These are phyloP conservation scores for Nanorana parkeri DNA, from an alignment of 2,113 vertebrate genomes.

Conservation along the genomic window DNA sequence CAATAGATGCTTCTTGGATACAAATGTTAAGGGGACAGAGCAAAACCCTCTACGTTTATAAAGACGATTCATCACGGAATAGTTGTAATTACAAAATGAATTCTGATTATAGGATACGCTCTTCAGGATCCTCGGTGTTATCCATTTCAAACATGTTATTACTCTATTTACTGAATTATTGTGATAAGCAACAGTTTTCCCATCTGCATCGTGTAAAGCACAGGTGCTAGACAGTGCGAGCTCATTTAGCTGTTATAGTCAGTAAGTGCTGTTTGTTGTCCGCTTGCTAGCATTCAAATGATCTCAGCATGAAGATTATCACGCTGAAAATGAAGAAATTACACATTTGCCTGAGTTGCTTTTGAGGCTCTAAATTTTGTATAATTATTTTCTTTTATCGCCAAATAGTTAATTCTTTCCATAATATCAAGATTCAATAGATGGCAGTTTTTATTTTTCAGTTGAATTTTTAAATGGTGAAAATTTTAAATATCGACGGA, in stretches of 20 bases:
- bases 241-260: conserved; percentile 36
- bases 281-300: conserved; percentile 25
- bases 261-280: conserved; percentile 16
- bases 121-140: conserved; percentile 12
- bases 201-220: conserved; percentile 50
- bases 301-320: conserved; percentile 19
- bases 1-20: conserved; percentile 10
- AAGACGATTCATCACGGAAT: conserved; percentile 2
- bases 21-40: neutral
- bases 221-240: conserved; percentile 20
- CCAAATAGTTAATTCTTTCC: neutral
- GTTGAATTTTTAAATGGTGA: neutral
- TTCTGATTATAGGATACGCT: conserved; percentile 34
- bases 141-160: conserved; percentile 33
- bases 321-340: conserved; percentile 29
- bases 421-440: neutral
- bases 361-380: neutral
- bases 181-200: conserved; percentile 41
- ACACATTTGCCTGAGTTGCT: neutral
- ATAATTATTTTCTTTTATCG: neutral
- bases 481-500: neutral
- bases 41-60: conserved; percentile 25
- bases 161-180: conserved; percentile 30
- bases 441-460: neutral
- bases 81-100: conserved; percentile 48